Percentiles rank a stretch among this genome's conserved stretches.
phyloP scores from a whole-genome alignment of 1,140 invertebrate genomes.

The Platorchestia sp. region DNA sequence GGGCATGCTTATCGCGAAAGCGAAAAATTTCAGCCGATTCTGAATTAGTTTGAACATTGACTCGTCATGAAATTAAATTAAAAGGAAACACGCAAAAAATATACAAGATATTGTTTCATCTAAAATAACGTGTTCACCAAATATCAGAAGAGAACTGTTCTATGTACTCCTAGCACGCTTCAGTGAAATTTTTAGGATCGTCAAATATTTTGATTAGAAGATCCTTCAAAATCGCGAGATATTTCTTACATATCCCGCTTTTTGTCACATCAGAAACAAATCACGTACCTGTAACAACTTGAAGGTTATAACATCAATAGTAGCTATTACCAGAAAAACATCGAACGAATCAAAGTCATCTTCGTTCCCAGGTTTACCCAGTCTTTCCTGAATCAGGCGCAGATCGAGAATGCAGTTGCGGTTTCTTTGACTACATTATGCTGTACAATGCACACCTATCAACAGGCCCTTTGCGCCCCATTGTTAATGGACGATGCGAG shows the following conservation, averaged over 20 bases:
- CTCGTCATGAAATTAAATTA: not conserved
- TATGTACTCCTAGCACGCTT: not conserved
- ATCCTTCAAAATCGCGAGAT: not conserved
- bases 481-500: no score
- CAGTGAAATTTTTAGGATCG: not conserved
- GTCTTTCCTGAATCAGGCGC: no score
- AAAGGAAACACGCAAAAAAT: not conserved
- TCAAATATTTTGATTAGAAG: not conserved
- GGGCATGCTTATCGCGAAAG: no score
- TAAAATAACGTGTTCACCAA: not conserved
- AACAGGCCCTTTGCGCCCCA: no score
- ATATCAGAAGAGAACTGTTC: not conserved
- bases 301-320: not conserved
- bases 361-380: no score
- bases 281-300: no score
- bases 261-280: not conserved
- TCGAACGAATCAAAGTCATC: not conserved
- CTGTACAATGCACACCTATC: no score
- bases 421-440: no score
- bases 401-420: no score
- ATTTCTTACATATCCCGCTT: not conserved
- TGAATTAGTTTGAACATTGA: not conserved
- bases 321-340: not conserved
- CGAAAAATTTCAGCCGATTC: not conserved
- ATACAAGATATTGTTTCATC: not conserved